A percentile compares a stretch with the other conserved stretches of the same genome.
These are phyloP conservation scores for Holcopasites calliopsidis DNA, from an alignment of 1,140 invertebrate species.

Conservation along the genomic window DNA sequence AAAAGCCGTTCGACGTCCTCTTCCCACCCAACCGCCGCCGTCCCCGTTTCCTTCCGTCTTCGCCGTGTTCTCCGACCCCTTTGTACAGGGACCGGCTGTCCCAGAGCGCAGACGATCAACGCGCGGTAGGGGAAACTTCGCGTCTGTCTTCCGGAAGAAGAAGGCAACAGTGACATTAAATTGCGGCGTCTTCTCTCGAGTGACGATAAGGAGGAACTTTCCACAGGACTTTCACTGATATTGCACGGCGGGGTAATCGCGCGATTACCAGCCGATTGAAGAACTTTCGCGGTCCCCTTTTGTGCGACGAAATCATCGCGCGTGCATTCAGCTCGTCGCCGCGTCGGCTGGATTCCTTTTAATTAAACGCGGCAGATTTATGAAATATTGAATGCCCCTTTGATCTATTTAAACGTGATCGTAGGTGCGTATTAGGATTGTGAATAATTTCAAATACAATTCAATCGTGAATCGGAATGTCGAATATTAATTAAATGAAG, in stretches of 20 bases:
- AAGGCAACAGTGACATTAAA: conserved; percentile 30
- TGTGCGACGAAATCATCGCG: neutral
- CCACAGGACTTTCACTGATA: conserved; percentile 2
- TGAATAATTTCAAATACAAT: no score
- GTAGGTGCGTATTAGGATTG: no score
- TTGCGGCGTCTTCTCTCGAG: conserved; percentile 3
- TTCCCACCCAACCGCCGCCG: neutral
- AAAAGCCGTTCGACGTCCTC: conserved; percentile 44
- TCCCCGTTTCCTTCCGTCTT: neutral
- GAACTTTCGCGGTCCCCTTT: neutral
- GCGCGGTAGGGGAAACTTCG: neutral
- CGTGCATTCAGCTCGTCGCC: neutral
- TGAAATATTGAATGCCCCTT: no score
- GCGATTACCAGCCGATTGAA: neutral
- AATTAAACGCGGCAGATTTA: neutral
- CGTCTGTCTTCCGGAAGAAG: conserved; percentile 28
- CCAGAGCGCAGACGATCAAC: conserved; percentile 2
- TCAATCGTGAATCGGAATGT: no score
- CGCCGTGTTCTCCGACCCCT: neutral
- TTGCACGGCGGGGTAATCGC: conserved; percentile 13
- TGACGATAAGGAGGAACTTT: conserved; percentile 13
- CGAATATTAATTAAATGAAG: no score
- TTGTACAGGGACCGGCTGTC: neutral
- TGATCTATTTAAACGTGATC: no score
- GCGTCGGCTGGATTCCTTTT: no score